Conservation (phyloP, 2,888 invertebrate genomes). For the Ceriagrion tenellum region DNA sequence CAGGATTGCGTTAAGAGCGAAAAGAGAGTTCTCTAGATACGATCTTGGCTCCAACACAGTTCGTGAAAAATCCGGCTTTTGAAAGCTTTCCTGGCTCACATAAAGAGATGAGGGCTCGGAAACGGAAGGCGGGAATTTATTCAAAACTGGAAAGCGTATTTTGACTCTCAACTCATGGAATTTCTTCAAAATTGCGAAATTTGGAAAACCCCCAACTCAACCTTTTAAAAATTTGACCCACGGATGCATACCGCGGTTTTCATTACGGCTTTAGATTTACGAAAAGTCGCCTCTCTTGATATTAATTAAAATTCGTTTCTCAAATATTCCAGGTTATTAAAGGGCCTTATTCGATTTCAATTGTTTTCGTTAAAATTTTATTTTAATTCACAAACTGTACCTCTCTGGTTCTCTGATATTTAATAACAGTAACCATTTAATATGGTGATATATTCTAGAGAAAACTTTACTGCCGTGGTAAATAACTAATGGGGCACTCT, state of each 20-base stretch:
- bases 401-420: too few species aligned
- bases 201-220: background rate
- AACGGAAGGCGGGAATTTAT: background rate
- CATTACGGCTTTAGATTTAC: background rate
- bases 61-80: background rate
- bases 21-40: background rate
- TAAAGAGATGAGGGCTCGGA: background rate
- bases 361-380: too few species aligned
- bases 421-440: too few species aligned
- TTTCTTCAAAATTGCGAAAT: too few species aligned
- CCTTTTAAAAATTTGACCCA: background rate
- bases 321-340: too few species aligned
- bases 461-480: too few species aligned
- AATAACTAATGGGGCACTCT: too few species aligned
- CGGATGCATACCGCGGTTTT: background rate
- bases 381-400: too few species aligned
- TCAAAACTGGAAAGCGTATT: background rate
- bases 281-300: background rate
- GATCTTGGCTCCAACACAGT: background rate
- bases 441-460: too few species aligned
- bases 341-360: too few species aligned
- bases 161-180: too few species aligned
- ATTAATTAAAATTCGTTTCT: too few species aligned
- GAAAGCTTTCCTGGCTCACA: background rate
- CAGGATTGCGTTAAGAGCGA: background rate